Evolutionary conservation across 2,797 vertebrate species (phyloP).

Genomic region (Acipenser ruthenus): DNA sequence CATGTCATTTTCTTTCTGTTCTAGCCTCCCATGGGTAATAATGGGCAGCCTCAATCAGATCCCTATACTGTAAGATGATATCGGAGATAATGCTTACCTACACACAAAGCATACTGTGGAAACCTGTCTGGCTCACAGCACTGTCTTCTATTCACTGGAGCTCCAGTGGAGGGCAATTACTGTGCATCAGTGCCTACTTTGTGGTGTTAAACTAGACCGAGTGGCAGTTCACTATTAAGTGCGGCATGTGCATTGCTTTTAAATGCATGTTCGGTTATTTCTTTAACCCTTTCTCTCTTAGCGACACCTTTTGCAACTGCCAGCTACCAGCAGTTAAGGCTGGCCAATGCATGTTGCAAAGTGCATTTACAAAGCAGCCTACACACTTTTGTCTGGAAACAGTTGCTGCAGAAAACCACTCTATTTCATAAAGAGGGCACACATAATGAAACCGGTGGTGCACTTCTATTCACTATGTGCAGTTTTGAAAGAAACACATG

Average conservation of each 20-base stretch:
- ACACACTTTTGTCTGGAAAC: too few species aligned
- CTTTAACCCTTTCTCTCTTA: neutral
- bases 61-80: slow-evolving; percentile 27
- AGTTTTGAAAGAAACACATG: too few species aligned
- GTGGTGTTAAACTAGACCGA: slow-evolving; percentile 22
- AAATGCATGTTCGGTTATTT: neutral
- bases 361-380: too few species aligned
- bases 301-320: too few species aligned
- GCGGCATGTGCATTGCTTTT: neutral
- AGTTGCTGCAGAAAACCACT: too few species aligned
- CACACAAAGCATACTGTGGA: slow-evolving; percentile 29
- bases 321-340: too few species aligned
- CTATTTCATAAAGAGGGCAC: too few species aligned
- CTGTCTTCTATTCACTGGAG: slow-evolving; percentile 29
- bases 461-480: too few species aligned
- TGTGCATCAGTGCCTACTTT: slow-evolving; percentile 18
- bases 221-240: slow-evolving; percentile 3
- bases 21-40: slow-evolving; percentile 5
- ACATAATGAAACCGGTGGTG: too few species aligned
- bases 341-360: too few species aligned
- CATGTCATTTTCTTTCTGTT: neutral
- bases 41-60: slow-evolving; percentile 18
- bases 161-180: slow-evolving; percentile 16
- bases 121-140: slow-evolving; percentile 20
- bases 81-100: slow-evolving; percentile 25